phyloP scores from a whole-genome alignment of 1,140 invertebrate species.

The Trichoplusia ni region DNA sequence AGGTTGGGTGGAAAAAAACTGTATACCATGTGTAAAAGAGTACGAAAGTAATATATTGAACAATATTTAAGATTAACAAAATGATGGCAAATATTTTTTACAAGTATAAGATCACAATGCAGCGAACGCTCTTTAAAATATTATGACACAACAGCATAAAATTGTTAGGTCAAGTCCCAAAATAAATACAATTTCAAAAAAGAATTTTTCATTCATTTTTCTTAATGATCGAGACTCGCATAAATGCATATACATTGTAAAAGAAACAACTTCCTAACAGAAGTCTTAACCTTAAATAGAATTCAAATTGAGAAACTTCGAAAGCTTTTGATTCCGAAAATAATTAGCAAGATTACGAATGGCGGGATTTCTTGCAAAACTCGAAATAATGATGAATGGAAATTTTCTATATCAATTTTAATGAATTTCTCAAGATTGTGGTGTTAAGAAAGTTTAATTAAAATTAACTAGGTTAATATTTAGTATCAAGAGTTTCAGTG shows the following conservation, averaged over 20 bases:
- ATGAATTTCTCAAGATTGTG: not conserved
- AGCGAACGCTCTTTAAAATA: no score
- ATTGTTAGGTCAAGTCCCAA: no score
- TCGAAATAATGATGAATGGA: constrained; percentile 20
- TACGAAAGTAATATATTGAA: no score
- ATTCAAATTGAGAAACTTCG: constrained; percentile 28
- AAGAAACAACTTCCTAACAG: constrained; percentile 1
- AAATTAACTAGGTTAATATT: not conserved
- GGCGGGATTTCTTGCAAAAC: not conserved
- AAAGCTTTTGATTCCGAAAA: constrained; percentile 32
- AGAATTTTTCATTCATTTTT: not conserved
- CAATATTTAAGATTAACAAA: no score
- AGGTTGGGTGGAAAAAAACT: no score
- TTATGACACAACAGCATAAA: no score
- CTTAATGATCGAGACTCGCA: not conserved
- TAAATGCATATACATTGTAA: no score
- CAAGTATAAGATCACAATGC: no score
- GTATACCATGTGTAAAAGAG: no score
- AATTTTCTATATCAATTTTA: constrained; percentile 8
- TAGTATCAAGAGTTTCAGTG: not conserved
- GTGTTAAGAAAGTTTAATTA: not conserved
- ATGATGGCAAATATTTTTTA: no score
- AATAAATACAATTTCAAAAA: no score
- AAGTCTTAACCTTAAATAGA: constrained; percentile 16
- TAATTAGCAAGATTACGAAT: constrained; percentile 30